These are phyloP conservation scores for Amblyteles armatorius DNA, from an alignment of 2,888 invertebrate genomes.

Conservation along the genomic window DNA sequence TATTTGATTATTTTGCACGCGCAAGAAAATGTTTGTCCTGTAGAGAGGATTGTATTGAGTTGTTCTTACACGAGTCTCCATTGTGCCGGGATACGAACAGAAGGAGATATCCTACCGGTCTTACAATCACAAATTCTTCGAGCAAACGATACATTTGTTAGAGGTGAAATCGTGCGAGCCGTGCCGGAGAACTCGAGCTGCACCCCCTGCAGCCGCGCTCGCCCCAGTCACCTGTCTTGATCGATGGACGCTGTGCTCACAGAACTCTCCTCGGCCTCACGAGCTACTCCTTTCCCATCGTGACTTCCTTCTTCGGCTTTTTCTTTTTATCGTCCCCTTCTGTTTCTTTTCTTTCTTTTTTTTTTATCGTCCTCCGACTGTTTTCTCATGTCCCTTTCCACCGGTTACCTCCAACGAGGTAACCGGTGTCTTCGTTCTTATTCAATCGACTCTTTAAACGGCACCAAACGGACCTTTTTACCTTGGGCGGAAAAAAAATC, in stretches of 20 bases:
- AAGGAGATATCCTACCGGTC: constrained; percentile 53
- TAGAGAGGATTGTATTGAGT: constrained; percentile 13
- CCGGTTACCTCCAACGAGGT: not conserved
- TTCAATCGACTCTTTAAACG: not conserved
- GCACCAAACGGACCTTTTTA: not conserved
- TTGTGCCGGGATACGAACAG: constrained; percentile 19
- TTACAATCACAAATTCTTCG: constrained; percentile 64
- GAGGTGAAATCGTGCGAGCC: constrained; percentile 67
- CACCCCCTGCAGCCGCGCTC: constrained; percentile 32
- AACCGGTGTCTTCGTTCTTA: not conserved
- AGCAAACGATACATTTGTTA: constrained; percentile 67
- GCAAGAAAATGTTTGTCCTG: not conserved
- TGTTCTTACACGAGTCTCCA: constrained; percentile 28
- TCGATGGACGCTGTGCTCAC: constrained; percentile 56
- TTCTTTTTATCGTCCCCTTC: constrained; percentile 10
- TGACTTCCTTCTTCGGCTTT: constrained; percentile 52
- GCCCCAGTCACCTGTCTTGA: constrained; percentile 64
- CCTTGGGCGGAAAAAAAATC: not conserved
- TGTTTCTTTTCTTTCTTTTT: constrained; percentile 27
- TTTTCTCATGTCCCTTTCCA: constrained; percentile 8
- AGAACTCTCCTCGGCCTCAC: constrained; percentile 34
- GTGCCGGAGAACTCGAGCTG: constrained; percentile 56
- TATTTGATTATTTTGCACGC: not conserved
- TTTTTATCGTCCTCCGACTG: constrained; percentile 3
- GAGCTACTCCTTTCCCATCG: constrained; percentile 55